phyloP scores from a whole-genome alignment of 2,797 vertebrate species.

The Myotis planiceps region DNA sequence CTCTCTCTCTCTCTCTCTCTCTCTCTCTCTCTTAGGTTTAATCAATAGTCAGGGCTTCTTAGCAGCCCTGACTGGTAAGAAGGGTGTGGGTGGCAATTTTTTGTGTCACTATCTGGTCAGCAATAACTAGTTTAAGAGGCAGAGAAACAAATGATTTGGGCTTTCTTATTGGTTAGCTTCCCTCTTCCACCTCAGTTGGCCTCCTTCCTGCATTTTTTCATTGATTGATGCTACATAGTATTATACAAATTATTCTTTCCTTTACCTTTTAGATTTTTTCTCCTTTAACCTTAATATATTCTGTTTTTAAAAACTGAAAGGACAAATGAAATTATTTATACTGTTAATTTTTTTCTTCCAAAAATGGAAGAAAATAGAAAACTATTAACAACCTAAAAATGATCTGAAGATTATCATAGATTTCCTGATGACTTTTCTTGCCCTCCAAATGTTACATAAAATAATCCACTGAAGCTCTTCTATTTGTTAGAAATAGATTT shows the following conservation, averaged over 20 bases:
- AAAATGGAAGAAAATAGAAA: slow-evolving; percentile 15
- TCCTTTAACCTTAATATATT: neutral
- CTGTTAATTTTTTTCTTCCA: neutral
- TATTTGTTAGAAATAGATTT: neutral
- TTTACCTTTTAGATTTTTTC: neutral
- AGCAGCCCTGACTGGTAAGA: neutral
- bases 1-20: neutral
- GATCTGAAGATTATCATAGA: neutral
- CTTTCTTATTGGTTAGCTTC: neutral
- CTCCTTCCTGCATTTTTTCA: neutral
- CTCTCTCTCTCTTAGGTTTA: neutral
- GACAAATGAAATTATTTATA: neutral
- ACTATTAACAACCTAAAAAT: neutral
- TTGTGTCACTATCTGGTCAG: neutral
- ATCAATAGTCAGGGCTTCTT: neutral
- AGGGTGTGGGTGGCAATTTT: neutral
- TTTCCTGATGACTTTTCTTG: neutral
- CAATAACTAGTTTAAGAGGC: neutral
- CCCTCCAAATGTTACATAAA: neutral
- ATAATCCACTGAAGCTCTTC: neutral
- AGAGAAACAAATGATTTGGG: neutral
- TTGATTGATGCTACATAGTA: neutral
- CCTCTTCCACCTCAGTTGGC: neutral
- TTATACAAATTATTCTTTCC: neutral
- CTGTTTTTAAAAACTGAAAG: neutral